Conservation (phyloP, 2,113 vertebrate genomes). For the Oxyura jamaicensis region DNA sequence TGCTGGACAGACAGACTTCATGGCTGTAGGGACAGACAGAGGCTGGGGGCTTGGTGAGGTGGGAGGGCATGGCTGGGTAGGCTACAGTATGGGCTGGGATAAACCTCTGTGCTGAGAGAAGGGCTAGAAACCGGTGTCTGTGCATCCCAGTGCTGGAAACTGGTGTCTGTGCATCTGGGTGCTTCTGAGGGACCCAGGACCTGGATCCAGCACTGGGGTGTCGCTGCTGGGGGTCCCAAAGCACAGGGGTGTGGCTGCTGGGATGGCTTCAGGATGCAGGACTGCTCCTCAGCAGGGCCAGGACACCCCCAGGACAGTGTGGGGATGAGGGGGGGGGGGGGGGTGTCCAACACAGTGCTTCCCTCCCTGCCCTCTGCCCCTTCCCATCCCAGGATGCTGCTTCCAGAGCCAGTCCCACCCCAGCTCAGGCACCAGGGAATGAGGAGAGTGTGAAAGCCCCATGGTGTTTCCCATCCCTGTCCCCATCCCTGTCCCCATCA, state of each 20-base stretch:
- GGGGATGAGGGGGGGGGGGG: not conserved
- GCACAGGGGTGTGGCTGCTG: not conserved
- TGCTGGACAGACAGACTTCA: not conserved
- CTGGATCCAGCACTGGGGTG: not conserved
- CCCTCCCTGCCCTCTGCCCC: not conserved
- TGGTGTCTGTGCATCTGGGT: not conserved
- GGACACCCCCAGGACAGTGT: rapidly evolving
- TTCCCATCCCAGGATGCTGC: not conserved
- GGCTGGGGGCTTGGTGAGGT: not conserved
- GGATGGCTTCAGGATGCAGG: not conserved
- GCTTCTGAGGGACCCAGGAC: not conserved
- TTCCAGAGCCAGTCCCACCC: not conserved
- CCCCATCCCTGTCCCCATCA: not conserved
- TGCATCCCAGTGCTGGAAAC: not conserved
- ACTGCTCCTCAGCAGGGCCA: not conserved
- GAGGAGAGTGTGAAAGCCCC: not conserved
- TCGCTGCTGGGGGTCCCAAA: not conserved
- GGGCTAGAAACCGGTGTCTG: not conserved
- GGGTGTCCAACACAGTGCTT: not conserved
- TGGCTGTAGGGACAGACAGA: not conserved
- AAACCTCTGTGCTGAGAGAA: not conserved
- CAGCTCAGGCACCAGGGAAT: not conserved
- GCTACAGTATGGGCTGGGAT: not conserved
- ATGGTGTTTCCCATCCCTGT: not conserved
- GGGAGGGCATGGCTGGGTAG: no score